These are phyloP conservation scores for Chloropsis cyanopogon DNA, from an alignment of 2,113 vertebrate genomes.

Conservation along the genomic window DNA sequence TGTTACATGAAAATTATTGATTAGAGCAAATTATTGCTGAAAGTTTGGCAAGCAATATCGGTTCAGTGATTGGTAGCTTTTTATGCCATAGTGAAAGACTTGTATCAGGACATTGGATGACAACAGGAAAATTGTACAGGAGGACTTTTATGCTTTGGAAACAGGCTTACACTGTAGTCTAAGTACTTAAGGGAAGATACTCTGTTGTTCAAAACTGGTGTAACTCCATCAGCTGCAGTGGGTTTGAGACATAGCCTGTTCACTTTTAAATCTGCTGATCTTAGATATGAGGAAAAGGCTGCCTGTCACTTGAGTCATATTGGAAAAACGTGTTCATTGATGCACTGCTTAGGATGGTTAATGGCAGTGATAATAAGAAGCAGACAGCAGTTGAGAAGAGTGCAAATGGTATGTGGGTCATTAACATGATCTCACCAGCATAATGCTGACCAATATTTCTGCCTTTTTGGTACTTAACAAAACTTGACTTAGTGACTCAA, in stretches of 20 bases:
- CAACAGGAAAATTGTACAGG: neutral
- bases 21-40: constrained; percentile 23
- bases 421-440: constrained; percentile 34
- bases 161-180: neutral
- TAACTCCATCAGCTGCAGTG: neutral
- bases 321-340: constrained; percentile 45
- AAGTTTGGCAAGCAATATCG: neutral
- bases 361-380: constrained; percentile 55
- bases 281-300: constrained; percentile 18
- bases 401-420: constrained; percentile 33
- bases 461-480: constrained; percentile 42
- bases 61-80: neutral
- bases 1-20: constrained; percentile 39
- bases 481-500: constrained; percentile 38
- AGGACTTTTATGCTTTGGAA: neutral
- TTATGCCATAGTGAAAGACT: neutral
- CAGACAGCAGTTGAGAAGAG: constrained; percentile 57
- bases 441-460: constrained; percentile 54
- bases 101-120: neutral
- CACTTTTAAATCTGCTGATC: constrained; percentile 20
- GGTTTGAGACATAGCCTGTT: neutral
- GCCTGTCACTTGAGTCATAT: constrained; percentile 12
- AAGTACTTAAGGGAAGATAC: neutral
- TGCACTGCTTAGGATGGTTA: constrained; percentile 39
- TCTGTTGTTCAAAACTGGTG: neutral